A percentile compares a stretch with the other conserved stretches of the same genome.
These are phyloP conservation scores for Halyomorpha halys DNA, from an alignment of 1,140 invertebrate species.

Conservation along the genomic window DNA sequence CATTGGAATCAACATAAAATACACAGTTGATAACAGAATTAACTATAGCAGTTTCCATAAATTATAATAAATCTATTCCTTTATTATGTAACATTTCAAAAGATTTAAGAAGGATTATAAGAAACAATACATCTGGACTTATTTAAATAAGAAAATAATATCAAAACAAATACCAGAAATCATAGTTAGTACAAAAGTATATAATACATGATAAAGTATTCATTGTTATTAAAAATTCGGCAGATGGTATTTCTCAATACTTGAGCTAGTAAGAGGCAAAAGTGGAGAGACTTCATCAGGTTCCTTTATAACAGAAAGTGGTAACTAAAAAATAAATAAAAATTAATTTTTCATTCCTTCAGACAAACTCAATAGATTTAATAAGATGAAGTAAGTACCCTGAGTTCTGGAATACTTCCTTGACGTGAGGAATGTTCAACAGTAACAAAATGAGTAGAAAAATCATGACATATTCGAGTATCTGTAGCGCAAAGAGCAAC, in stretches of 20 bases:
- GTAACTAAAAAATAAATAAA: slow-evolving; percentile 34
- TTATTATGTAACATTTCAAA: too few relatives aligned
- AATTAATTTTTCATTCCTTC: neutral
- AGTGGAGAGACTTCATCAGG: slow-evolving; percentile 45
- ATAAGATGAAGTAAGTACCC: neutral
- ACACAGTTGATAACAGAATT: too few relatives aligned
- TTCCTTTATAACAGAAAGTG: slow-evolving; percentile 40
- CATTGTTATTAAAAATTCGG: neutral
- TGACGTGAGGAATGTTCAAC: slow-evolving; percentile 67
- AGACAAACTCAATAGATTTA: neutral
- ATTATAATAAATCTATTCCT: too few relatives aligned
- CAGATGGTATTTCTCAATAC: slow-evolving; percentile 39
- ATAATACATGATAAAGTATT: neutral
- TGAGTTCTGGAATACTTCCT: slow-evolving; percentile 34
- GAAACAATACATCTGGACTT: too few relatives aligned
- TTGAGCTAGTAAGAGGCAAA: slow-evolving; percentile 39
- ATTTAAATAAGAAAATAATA: too few relatives aligned
- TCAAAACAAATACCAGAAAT: too few relatives aligned
- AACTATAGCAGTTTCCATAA: too few relatives aligned
- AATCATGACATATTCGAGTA: slow-evolving; percentile 82
- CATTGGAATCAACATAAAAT: too few relatives aligned
- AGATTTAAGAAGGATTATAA: too few relatives aligned
- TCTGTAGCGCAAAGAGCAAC: slow-evolving; percentile 84
- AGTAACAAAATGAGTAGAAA: slow-evolving; percentile 59
- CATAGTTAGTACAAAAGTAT: neutral